Evolutionary conservation across 2,888 invertebrate species (phyloP).

Genomic region (Allophyes oxyacanthae): DNA sequence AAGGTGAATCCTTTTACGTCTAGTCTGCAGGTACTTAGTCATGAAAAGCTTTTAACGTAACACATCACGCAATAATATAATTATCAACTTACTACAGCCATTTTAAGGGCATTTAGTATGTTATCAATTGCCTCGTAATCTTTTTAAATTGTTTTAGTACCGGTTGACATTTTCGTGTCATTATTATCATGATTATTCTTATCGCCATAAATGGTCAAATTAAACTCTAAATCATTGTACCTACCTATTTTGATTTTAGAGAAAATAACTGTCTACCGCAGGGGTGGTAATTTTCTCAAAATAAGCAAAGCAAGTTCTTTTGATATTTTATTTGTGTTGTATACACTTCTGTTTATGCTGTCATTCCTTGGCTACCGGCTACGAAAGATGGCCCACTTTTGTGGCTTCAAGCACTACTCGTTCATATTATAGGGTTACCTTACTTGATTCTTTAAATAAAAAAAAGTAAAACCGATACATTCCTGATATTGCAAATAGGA

Average conservation of each 20-base stretch:
- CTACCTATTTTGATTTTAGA: no score
- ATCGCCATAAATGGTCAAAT: no score
- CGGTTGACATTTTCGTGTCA: constrained; percentile 9
- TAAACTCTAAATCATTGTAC: no score
- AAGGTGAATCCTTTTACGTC: constrained; percentile 32
- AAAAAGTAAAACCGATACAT: no score
- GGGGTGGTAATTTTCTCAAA: no score
- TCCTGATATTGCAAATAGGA: no score
- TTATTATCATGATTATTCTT: constrained; percentile 1
- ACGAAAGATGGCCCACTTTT: constrained; percentile 37
- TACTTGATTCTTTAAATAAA: constrained; percentile 12
- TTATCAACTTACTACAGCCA: constrained; percentile 66
- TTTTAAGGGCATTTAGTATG: constrained; percentile 41
- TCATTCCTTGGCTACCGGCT: constrained; percentile 32
- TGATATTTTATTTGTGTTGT: no score
- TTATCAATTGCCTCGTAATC: constrained; percentile 15
- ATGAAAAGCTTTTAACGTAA: constrained; percentile 59
- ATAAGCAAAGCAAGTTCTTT: no score
- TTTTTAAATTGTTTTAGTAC: constrained; percentile 9
- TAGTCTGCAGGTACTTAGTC: no score
- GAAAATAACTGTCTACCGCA: no score
- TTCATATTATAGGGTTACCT: constrained; percentile 11
- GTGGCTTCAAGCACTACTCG: constrained; percentile 29
- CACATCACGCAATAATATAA: constrained; percentile 74
- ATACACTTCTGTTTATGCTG: constrained; percentile 47